phyloP scores from a whole-genome alignment of 2,113 vertebrate species.

The Thunnus thynnus region DNA sequence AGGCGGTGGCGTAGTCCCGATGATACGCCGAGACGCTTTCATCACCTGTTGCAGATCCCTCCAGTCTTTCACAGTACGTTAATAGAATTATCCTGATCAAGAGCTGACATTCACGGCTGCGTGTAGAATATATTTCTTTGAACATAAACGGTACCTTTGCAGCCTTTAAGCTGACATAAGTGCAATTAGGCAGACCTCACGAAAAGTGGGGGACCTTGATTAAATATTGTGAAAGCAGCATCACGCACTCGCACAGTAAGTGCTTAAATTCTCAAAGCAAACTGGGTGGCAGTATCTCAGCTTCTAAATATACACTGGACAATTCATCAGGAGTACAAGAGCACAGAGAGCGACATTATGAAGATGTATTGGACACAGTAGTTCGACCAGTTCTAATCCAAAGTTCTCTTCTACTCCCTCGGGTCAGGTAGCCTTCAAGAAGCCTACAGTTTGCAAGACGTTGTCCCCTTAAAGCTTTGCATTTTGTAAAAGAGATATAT shows the following conservation, averaged over 20 bases:
- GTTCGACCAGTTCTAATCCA: neutral
- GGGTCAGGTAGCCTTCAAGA: neutral
- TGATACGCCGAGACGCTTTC: too few species aligned
- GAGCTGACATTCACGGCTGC: constrained; percentile 21
- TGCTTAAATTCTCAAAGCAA: neutral
- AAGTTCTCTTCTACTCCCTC: neutral
- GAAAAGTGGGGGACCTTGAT: constrained; percentile 14
- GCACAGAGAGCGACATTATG: neutral
- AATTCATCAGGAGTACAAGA: constrained; percentile 11
- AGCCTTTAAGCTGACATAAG: constrained; percentile 19
- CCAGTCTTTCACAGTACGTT: neutral
- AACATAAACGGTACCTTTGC: neutral
- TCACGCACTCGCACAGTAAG: neutral
- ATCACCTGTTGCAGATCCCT: too few species aligned
- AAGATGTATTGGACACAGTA: neutral
- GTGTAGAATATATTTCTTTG: neutral
- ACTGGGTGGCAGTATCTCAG: neutral
- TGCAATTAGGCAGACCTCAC: constrained; percentile 9
- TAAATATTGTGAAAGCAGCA: constrained; percentile 15
- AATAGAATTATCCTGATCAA: neutral
- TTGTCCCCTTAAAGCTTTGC: neutral
- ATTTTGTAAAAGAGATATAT: neutral
- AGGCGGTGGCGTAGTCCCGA: too few species aligned
- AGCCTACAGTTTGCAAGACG: neutral
- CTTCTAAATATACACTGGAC: neutral